Evolutionary conservation across 1,140 invertebrate genomes (phyloP).

Genomic region (Cataglyphis hispanica): DNA sequence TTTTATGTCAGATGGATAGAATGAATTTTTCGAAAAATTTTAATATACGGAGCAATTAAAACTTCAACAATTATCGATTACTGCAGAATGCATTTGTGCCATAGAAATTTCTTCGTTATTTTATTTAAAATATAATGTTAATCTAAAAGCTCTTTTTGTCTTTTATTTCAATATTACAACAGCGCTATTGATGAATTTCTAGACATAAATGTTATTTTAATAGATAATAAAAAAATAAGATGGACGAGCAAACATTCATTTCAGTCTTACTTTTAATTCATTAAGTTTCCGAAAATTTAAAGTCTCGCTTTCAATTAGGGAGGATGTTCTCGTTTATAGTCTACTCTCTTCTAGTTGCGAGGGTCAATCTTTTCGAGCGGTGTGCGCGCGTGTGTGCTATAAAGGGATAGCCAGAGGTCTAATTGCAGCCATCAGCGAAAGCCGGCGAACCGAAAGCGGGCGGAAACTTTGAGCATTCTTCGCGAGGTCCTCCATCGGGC

Average conservation of each 20-base stretch:
- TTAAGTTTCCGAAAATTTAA: constrained; percentile 43
- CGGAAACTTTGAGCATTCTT: constrained; percentile 62
- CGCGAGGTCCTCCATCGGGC: constrained; percentile 41
- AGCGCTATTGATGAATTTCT: too few relatives aligned
- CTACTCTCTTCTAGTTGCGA: neutral
- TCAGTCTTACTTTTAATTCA: constrained; percentile 23
- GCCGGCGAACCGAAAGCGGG: constrained; percentile 51
- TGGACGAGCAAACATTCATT: neutral
- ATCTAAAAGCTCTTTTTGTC: neutral
- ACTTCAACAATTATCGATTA: constrained; percentile 31
- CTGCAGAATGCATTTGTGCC: neutral
- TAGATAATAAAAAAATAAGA: neutral
- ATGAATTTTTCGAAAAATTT: constrained; percentile 40
- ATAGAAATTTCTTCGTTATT: constrained; percentile 30
- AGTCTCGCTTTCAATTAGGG: constrained; percentile 37
- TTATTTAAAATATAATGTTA: neutral
- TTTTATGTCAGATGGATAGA: neutral
- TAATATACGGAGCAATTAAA: constrained; percentile 29
- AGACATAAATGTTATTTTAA: too few relatives aligned
- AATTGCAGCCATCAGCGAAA: constrained; percentile 60
- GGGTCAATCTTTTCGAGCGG: constrained; percentile 32
- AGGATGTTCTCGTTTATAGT: constrained; percentile 44
- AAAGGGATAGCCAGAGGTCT: constrained; percentile 55
- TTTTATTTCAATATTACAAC: too few relatives aligned
- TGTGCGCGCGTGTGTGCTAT: constrained; percentile 39